phyloP scores from a whole-genome alignment of 2,888 invertebrate species.

The Iselma pallidipennis region DNA sequence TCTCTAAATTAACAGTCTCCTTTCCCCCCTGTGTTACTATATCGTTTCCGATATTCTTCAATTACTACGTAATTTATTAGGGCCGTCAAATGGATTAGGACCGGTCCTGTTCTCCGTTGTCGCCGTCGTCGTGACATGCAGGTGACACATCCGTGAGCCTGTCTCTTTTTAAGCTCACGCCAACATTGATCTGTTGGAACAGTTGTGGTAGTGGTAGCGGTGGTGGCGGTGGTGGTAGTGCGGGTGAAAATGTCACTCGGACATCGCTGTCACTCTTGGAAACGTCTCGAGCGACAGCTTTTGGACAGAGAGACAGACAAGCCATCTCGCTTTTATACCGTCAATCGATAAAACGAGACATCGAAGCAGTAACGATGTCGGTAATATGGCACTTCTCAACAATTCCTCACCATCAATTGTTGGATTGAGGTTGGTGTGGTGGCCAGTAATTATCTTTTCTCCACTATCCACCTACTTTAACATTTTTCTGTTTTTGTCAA shows the following conservation, averaged over 20 bases:
- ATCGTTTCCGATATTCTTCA: neutral
- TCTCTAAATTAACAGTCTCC: neutral
- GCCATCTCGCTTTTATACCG: conserved; percentile 25
- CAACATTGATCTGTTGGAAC: conserved; percentile 25
- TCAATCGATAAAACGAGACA: conserved; percentile 36
- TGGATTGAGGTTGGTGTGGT: neutral
- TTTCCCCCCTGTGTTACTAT: no score
- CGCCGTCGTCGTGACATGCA: conserved; percentile 28
- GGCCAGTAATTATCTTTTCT: neutral
- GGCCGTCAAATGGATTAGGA: neutral
- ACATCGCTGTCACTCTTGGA: conserved; percentile 50
- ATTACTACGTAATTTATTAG: neutral
- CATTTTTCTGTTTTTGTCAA: neutral
- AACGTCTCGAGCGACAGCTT: conserved; percentile 48
- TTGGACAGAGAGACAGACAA: conserved; percentile 36
- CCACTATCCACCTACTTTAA: neutral
- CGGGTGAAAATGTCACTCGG: conserved; percentile 40
- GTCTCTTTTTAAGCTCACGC: conserved; percentile 42
- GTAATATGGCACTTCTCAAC: conserved; percentile 6
- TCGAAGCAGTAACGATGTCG: conserved; percentile 6
- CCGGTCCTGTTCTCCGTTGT: neutral
- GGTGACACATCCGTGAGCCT: conserved; percentile 39
- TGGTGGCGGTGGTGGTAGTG: conserved; percentile 3
- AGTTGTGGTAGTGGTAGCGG: conserved; percentile 10
- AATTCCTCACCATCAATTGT: conserved; percentile 22